These are phyloP conservation scores for Poecile montanus DNA, from an alignment of 2,797 vertebrate species.

Conservation along the genomic window DNA sequence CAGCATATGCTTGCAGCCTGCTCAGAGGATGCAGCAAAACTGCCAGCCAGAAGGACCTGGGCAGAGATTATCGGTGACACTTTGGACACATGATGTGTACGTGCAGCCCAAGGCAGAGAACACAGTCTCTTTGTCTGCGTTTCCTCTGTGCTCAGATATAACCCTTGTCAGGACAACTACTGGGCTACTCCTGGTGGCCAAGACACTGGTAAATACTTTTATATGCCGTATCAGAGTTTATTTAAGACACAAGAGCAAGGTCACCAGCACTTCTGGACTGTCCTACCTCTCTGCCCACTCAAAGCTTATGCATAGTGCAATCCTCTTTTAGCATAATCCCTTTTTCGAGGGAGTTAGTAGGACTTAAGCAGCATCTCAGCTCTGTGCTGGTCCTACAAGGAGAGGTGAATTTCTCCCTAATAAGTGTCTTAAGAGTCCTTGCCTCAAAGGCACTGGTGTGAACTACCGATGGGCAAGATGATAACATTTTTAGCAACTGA, in stretches of 20 bases:
- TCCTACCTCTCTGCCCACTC: slow-evolving; percentile 54
- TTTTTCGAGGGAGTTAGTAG: slow-evolving; percentile 33
- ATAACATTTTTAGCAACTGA: slow-evolving; percentile 68
- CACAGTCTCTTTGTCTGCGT: background rate
- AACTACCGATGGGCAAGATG: slow-evolving; percentile 44
- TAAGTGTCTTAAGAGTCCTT: slow-evolving; percentile 64
- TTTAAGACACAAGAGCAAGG: slow-evolving; percentile 31
- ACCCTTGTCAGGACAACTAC: background rate
- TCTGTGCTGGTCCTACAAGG: slow-evolving; percentile 36
- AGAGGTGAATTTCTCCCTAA: slow-evolving; percentile 68
- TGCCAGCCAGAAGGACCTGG: background rate
- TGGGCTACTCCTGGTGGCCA: background rate
- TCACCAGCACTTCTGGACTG: slow-evolving; percentile 1
- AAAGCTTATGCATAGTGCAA: slow-evolving; percentile 61
- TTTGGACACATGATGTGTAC: slow-evolving; percentile 18
- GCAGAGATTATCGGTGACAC: slow-evolving; percentile 16
- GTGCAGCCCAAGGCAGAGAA: background rate
- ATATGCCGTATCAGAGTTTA: background rate
- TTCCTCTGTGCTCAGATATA: background rate
- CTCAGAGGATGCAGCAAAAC: background rate
- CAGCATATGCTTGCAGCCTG: background rate
- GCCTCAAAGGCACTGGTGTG: slow-evolving; percentile 53
- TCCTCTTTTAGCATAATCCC: slow-evolving; percentile 62
- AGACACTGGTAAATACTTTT: background rate
- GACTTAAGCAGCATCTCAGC: slow-evolving; percentile 36